These are phyloP conservation scores for Gobius niger DNA, from an alignment of 2,113 vertebrate species.

Conservation along the genomic window DNA sequence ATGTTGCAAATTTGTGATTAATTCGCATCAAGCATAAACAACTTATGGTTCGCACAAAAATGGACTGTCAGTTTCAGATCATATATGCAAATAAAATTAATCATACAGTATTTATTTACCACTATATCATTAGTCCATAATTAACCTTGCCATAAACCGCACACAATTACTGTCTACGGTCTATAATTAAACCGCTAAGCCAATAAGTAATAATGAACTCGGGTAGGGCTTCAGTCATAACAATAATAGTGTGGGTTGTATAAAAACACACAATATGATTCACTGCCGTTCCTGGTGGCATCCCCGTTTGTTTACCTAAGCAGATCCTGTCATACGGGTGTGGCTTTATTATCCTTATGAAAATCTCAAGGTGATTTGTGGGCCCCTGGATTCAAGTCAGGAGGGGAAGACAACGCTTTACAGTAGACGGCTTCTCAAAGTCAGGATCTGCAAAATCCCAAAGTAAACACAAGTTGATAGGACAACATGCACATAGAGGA, in stretches of 20 bases:
- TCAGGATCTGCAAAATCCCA: constrained; percentile 14
- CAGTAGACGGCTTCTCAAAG: not conserved
- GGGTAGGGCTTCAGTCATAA: not conserved
- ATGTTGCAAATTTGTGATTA: too few relatives aligned
- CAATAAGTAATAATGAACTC: not conserved
- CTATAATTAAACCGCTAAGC: not conserved
- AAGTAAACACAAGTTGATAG: constrained; percentile 19
- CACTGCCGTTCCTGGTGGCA: not conserved
- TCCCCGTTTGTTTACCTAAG: constrained; percentile 15
- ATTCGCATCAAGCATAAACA: too few relatives aligned
- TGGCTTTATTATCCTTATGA: constrained; percentile 23
- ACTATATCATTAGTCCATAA: not conserved
- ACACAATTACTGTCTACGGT: not conserved
- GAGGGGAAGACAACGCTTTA: not conserved
- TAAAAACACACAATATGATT: constrained; percentile 9
- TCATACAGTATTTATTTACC: not conserved
- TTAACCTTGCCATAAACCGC: not conserved
- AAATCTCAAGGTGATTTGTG: constrained; percentile 14
- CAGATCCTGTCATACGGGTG: constrained; percentile 40
- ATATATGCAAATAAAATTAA: not conserved
- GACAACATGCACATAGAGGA: constrained; percentile 3
- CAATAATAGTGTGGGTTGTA: constrained; percentile 3
- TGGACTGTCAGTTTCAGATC: too few relatives aligned
- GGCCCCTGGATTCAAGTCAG: constrained; percentile 42
- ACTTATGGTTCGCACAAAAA: too few relatives aligned